Evolutionary conservation across 2,113 vertebrate species (phyloP).

Genomic region (Urocolius indicus): DNA sequence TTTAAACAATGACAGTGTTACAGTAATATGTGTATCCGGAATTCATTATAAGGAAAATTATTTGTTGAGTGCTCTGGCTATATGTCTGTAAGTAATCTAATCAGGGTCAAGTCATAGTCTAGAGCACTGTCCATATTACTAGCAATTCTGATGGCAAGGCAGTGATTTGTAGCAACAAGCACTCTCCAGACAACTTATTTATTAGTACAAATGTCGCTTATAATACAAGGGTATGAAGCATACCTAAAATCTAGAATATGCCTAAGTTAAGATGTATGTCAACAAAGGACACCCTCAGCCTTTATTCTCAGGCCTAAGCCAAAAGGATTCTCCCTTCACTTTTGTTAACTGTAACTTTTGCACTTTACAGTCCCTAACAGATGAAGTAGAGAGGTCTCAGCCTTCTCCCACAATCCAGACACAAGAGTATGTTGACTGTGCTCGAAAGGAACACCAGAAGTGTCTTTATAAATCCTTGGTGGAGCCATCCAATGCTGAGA

Average conservation of each 20-base stretch:
- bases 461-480: background rate
- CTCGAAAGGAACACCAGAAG: background rate
- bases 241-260: background rate
- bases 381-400: background rate
- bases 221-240: background rate
- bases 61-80: background rate
- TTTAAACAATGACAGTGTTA: background rate
- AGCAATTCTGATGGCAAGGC: background rate
- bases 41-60: background rate
- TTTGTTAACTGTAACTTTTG: background rate
- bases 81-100: background rate
- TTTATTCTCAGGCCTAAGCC: background rate
- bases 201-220: background rate
- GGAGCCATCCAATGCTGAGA: background rate
- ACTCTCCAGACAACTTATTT: background rate
- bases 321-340: background rate
- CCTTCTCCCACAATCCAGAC: background rate
- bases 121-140: background rate
- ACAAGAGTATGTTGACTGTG: background rate
- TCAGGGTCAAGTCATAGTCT: background rate
- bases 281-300: background rate
- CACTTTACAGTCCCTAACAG: background rate
- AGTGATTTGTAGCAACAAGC: background rate
- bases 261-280: background rate
- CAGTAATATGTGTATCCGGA: background rate